A percentile compares a stretch with the other conserved stretches of the same genome.
These are phyloP conservation scores for Ferrisia virgata DNA, from an alignment of 2,888 invertebrate species.

Conservation along the genomic window DNA sequence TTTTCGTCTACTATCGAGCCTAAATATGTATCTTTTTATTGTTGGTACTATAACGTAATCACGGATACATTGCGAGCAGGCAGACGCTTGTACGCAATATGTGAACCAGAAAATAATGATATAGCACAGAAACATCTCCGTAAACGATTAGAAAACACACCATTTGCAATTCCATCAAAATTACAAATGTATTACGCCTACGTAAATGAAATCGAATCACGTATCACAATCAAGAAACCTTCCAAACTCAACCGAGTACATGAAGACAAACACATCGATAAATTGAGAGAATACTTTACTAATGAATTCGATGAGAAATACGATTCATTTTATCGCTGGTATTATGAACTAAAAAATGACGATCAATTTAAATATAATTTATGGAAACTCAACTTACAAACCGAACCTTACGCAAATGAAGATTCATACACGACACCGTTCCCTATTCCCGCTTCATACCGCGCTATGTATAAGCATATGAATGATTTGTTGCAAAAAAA, in stretches of 20 bases:
- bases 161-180: background rate
- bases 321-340: background rate
- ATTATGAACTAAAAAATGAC: background rate
- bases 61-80: background rate
- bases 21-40: background rate
- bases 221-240: background rate
- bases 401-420: background rate
- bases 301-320: background rate
- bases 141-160: background rate
- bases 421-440: background rate
- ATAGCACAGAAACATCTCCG: background rate
- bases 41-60: background rate
- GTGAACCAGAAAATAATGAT: background rate
- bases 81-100: background rate
- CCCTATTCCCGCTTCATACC: background rate
- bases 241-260: background rate
- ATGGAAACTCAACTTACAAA: background rate
- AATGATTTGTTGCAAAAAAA: background rate
- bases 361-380: background rate
- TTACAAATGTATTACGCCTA: background rate
- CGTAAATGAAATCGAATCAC: background rate
- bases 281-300: background rate
- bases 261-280: background rate
- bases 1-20: background rate
- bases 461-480: background rate